phyloP scores from a whole-genome alignment of 2,888 invertebrate species.

The Phyllotreta striolata region DNA sequence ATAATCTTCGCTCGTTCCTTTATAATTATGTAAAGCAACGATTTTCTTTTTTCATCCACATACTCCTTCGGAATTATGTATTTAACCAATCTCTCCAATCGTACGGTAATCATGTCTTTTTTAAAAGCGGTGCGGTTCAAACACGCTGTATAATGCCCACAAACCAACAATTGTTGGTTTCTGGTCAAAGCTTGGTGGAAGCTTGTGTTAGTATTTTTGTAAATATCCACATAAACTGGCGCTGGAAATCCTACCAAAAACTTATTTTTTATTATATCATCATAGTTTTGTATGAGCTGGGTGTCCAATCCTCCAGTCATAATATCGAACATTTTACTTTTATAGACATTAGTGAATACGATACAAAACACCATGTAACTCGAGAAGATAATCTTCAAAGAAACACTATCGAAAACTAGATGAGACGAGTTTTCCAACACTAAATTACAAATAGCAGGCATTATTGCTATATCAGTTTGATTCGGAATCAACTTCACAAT shows the following conservation, averaged over 20 bases:
- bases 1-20: background rate
- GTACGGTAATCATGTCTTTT: slow-evolving; percentile 17
- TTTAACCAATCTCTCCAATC: slow-evolving; percentile 1
- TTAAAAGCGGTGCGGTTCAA: slow-evolving; percentile 22
- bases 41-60: slow-evolving; percentile 17
- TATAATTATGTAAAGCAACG: slow-evolving; percentile 19
- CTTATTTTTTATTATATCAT: slow-evolving; percentile 19
- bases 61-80: slow-evolving; percentile 19
- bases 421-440: slow-evolving; percentile 4
- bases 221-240: background rate
- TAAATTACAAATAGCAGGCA: slow-evolving; percentile 1
- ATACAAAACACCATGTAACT: slow-evolving; percentile 3
- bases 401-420: background rate
- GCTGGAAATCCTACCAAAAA: slow-evolving; percentile 15
- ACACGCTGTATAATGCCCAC: slow-evolving; percentile 5
- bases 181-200: background rate
- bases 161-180: background rate
- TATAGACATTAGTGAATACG: slow-evolving; percentile 18
- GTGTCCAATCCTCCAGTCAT: background rate
- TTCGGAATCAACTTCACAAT: background rate
- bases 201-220: background rate
- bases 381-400: slow-evolving; percentile 11
- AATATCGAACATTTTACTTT: slow-evolving; percentile 21
- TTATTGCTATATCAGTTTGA: background rate
- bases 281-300: slow-evolving; percentile 4